A percentile compares a stretch with the other conserved stretches of the same genome.
phyloP scores from a whole-genome alignment of 2,113 vertebrate genomes.

The Brachyistius frenatus region DNA sequence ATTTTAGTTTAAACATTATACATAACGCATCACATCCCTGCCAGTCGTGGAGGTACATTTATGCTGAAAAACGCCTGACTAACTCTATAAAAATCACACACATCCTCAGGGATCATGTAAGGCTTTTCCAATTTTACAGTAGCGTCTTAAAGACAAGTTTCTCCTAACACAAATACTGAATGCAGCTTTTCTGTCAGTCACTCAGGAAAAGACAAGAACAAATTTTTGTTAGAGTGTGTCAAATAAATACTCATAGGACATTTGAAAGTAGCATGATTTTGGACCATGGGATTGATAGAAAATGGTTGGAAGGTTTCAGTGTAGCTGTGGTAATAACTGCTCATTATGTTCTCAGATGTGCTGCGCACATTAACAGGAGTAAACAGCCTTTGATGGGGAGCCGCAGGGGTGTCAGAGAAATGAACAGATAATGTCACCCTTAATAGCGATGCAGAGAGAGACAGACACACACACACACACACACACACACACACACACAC shows the following conservation, averaged over 20 bases:
- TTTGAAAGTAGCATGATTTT: background rate
- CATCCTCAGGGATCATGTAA: slow-evolving; percentile 1
- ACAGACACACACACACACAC: background rate
- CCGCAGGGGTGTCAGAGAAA: slow-evolving; percentile 52
- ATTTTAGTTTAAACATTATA: background rate
- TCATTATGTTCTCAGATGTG: slow-evolving; percentile 58
- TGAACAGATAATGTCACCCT: slow-evolving; percentile 57
- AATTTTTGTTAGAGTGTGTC: background rate
- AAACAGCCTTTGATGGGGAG: slow-evolving; percentile 62
- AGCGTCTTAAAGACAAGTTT: background rate
- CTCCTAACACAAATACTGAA: slow-evolving; percentile 1
- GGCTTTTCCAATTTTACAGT: slow-evolving; percentile 5
- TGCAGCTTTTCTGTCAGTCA: background rate
- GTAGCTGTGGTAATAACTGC: slow-evolving; percentile 41
- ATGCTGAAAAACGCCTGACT: background rate
- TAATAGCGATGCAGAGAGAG: slow-evolving; percentile 21
- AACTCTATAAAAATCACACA: background rate
- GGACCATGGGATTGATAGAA: slow-evolving; percentile 14
- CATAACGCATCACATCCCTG: background rate
- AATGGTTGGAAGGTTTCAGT: slow-evolving; percentile 21
- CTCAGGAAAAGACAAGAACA: too few species aligned
- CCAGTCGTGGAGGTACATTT: background rate
- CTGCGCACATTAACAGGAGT: slow-evolving; percentile 52
- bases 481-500: background rate
- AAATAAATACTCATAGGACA: background rate